Percentiles rank a stretch among this genome's conserved stretches.
Conservation (phyloP, 2,113 vertebrate species). For the Calidris pygmaea region DNA sequence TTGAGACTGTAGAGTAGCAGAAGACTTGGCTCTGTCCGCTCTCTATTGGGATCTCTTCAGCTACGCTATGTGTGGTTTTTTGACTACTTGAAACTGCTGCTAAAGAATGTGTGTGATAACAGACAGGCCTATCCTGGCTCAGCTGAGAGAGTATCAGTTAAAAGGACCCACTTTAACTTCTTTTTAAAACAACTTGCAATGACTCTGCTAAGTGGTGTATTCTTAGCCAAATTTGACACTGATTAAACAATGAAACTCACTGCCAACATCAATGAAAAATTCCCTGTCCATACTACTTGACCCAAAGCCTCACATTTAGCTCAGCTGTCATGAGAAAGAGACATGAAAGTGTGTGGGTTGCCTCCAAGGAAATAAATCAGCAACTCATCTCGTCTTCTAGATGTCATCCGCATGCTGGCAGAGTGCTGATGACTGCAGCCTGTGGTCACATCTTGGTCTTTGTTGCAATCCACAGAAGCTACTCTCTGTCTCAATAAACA, state of each 20-base stretch:
- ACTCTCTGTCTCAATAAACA: not conserved
- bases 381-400: not conserved
- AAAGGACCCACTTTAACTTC: not conserved
- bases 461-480: not conserved
- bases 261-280: not conserved
- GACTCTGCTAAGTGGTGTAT: not conserved
- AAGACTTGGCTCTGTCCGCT: not conserved
- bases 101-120: not conserved
- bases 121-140: not conserved
- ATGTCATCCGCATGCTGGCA: not conserved
- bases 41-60: not conserved
- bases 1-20: not conserved
- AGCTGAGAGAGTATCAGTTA: not conserved
- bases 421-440: not conserved
- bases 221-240: not conserved
- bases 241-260: not conserved
- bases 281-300: not conserved
- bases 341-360: not conserved
- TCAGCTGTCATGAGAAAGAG: not conserved
- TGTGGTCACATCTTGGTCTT: not conserved
- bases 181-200: not conserved
- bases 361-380: not conserved
- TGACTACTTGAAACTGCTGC: not conserved
- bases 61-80: not conserved
- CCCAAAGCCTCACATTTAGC: not conserved